Base-by-base conservation (phyloP, 1,140 invertebrate species). In the Tetragonula clypearis region DNA sequence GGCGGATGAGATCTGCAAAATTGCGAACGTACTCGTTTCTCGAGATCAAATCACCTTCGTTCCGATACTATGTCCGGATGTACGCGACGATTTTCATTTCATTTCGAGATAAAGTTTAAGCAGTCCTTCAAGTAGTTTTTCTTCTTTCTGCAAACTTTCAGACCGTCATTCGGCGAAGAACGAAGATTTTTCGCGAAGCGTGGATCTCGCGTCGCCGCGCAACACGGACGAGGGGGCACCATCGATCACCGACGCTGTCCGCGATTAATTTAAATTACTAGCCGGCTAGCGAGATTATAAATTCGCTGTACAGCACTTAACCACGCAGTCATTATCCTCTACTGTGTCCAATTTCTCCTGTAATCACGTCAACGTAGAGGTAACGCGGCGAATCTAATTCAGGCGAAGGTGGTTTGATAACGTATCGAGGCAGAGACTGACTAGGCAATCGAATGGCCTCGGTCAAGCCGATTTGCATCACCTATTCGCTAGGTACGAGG, bases 341-440 rank as follows among this genome's bases (percentile, higher is more conserved):
- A 60, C 60, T 56, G 76, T 68, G 26, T 84, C 68, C 82, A 84
- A 84, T 84, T 84, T 84, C 82, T 84, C 68, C 21, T 79, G 77
- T 79, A 84, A 84, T 84, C 82, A 56, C 82, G 77, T 55, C 56
- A 56, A 79, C 56, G 23, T 58, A 62, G 66, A 69, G 76, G 56
- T 77, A 53, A 68, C 41, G 26, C 15, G 66, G 35, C 2, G 15
- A 41, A 84, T 79, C 76, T 79, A 84, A 84, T 84, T 84, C 41
- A 30, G 55, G 71, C 26, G 55, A 65, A 77, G 81, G 23, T 19
- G 74, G 62, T 77, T 60, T 72, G 68, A 62, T 84, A 84, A 84
- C 76, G 77, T 73, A 73, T 79, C 82, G 41, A 17, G 1, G 21
- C 19, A 21, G 14, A 41, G 69, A 72, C 55, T 56, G 69, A 72